A percentile compares a stretch with the other conserved stretches of the same genome.
Evolutionary conservation across 2,797 vertebrate species (phyloP).

Genomic region (Lepilemur septentrionalis): DNA sequence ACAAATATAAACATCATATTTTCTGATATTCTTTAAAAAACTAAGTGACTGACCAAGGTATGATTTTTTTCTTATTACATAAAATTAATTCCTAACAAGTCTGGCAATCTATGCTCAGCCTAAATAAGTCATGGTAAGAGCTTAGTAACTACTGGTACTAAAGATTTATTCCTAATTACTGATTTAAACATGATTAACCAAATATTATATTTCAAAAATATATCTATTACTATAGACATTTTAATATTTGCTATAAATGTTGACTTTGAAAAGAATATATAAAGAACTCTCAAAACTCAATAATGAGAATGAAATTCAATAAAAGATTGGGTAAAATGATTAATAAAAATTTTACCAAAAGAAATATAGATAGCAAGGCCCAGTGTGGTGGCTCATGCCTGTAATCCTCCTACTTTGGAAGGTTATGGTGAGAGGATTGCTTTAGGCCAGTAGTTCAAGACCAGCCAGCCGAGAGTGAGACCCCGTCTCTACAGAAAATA

Average conservation of each 20-base stretch:
- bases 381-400: not conserved
- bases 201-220: not conserved
- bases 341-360: not conserved
- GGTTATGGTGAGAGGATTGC: not conserved
- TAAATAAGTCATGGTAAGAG: not conserved
- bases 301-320: not conserved
- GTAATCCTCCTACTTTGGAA: not conserved
- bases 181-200: constrained; percentile 3
- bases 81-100: constrained; percentile 5
- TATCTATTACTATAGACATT: not conserved
- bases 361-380: not conserved
- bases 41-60: not conserved
- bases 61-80: not conserved
- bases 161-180: not conserved
- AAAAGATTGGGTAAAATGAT: not conserved
- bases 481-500: not conserved
- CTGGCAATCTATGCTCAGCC: not conserved
- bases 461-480: not conserved
- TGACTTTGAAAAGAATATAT: not conserved
- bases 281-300: not conserved
- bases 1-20: not conserved
- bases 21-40: not conserved
- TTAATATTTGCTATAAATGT: not conserved
- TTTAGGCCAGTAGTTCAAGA: not conserved
- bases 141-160: not conserved